These are phyloP conservation scores for Rhinolophus ferrumequinum DNA, from an alignment of 2,113 vertebrate genomes.

Conservation along the genomic window DNA sequence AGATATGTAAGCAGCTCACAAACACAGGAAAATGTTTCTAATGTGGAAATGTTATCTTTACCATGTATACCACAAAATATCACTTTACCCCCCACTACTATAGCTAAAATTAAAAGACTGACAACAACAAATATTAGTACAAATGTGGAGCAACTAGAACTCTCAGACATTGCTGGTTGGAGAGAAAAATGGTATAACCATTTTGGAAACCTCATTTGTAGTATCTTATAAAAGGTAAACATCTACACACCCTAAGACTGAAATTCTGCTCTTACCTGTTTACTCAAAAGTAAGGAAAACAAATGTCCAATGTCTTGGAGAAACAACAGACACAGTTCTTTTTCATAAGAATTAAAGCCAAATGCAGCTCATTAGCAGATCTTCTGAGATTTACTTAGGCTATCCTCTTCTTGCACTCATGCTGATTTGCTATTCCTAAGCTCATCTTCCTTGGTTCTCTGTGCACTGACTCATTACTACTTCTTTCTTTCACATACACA, in stretches of 20 bases:
- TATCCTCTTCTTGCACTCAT: background rate
- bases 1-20: background rate
- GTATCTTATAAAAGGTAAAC: conserved; percentile 20
- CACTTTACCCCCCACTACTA: background rate
- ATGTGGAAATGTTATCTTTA: conserved; percentile 5
- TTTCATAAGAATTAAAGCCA: background rate
- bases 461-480: background rate
- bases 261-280: background rate
- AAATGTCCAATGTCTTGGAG: background rate
- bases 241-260: background rate
- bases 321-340: background rate
- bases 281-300: background rate
- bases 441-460: background rate
- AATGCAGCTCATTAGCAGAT: background rate
- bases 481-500: background rate
- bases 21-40: background rate
- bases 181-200: background rate
- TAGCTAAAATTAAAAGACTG: background rate
- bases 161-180: background rate
- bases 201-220: background rate
- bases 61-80: background rate
- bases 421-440: background rate
- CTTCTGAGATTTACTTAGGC: background rate
- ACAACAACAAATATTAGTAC: background rate
- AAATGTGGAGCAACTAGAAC: background rate